These are phyloP conservation scores for Alligator mississippiensis DNA, from an alignment of 2,113 vertebrate genomes.

Conservation along the genomic window DNA sequence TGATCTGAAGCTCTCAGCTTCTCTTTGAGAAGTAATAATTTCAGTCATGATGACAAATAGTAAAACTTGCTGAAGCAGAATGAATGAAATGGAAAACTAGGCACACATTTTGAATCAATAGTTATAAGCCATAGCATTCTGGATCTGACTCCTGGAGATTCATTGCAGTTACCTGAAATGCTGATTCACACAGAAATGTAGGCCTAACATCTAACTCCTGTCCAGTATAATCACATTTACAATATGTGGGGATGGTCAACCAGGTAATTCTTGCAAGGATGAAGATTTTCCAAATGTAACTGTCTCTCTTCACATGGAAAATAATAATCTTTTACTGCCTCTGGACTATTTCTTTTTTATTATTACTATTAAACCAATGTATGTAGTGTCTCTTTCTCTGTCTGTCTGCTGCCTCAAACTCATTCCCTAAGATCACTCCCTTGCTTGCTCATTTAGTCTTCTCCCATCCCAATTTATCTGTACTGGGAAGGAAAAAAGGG, in stretches of 20 bases:
- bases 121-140: neutral
- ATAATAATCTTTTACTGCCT: accelerated
- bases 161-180: neutral
- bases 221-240: neutral
- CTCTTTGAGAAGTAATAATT: neutral
- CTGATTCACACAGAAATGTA: neutral
- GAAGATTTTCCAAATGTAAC: neutral
- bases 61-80: neutral
- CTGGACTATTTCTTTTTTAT: neutral
- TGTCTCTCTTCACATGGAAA: neutral
- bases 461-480: too few species aligned
- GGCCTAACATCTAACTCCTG: neutral
- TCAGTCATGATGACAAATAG: neutral
- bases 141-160: neutral
- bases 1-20: neutral
- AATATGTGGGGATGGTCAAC: neutral
- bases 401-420: neutral
- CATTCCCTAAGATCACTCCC: neutral
- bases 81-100: neutral
- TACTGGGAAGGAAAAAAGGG: neutral
- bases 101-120: neutral
- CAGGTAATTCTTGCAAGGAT: neutral
- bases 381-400: neutral
- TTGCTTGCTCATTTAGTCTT: too few species aligned
- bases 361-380: neutral